These are phyloP conservation scores for Trissonchulus sp. DNA, from an alignment of 2,888 invertebrate species.

Conservation along the genomic window DNA sequence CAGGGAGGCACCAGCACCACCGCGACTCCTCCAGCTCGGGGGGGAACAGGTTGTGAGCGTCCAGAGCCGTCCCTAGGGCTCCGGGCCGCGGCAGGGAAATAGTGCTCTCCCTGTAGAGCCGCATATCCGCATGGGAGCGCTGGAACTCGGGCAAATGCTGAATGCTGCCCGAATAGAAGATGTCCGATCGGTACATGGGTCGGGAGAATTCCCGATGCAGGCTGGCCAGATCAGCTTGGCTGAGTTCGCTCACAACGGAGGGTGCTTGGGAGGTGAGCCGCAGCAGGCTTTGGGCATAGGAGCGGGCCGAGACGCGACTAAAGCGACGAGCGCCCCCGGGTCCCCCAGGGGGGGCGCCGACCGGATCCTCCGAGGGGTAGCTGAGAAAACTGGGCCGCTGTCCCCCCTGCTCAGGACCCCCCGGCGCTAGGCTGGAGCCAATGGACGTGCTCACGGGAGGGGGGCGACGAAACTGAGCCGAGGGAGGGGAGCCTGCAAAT, in stretches of 20 bases:
- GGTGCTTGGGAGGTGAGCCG: neutral
- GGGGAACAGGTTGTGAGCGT: neutral
- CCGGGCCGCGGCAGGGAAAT: slow-evolving; percentile 68
- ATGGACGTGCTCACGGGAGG: too few species aligned
- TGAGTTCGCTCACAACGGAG: neutral
- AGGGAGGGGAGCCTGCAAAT: too few species aligned
- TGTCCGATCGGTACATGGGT: slow-evolving; percentile 87
- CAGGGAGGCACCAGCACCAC: slow-evolving; percentile 25
- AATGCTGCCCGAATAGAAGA: slow-evolving; percentile 93
- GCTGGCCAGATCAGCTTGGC: neutral
- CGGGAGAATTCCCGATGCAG: slow-evolving; percentile 64
- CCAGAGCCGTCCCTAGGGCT: neutral
- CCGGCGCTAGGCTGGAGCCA: too few species aligned
- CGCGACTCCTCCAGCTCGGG: neutral
- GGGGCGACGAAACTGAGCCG: too few species aligned
- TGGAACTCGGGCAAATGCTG: slow-evolving; percentile 79
- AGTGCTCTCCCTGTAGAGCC: slow-evolving; percentile 82
- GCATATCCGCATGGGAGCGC: slow-evolving; percentile 80
- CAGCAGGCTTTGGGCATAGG: neutral
- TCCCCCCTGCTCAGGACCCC: too few species aligned
- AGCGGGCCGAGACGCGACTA: neutral
- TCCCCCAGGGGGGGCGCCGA: too few species aligned
- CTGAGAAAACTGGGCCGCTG: too few species aligned
- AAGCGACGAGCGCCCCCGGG: too few species aligned
- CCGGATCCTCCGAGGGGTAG: too few species aligned